Evolutionary conservation across 2,797 vertebrate species (phyloP).

Genomic region (Botia kubotai): DNA sequence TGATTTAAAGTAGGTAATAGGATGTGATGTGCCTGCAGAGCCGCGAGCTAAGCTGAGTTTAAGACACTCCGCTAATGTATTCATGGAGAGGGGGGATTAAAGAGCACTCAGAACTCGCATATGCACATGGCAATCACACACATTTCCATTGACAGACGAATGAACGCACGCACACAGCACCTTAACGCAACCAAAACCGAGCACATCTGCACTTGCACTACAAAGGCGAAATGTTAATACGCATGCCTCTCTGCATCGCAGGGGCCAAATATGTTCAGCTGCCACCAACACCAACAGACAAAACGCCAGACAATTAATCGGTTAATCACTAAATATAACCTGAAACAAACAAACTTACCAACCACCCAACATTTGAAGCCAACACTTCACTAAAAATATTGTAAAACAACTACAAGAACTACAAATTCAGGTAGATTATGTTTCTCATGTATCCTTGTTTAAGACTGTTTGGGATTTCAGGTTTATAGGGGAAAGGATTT

Average conservation of each 20-base stretch:
- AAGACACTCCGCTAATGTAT: constrained; percentile 82
- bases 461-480: no score
- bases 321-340: constrained; percentile 26
- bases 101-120: constrained; percentile 53
- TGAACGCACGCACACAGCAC: constrained; percentile 11
- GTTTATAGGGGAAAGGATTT: no score
- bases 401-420: no score
- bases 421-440: no score
- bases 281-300: constrained; percentile 9
- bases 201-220: constrained; percentile 25
- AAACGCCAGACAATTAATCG: constrained; percentile 25
- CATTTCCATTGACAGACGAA: constrained; percentile 31
- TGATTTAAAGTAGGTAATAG: constrained; percentile 86
- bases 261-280: constrained; percentile 4
- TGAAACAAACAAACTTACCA: constrained; percentile 8
- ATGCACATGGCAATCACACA: constrained; percentile 7
- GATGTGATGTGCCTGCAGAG: constrained; percentile 84
- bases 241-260: constrained; percentile 29
- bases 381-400: no score
- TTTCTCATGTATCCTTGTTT: no score
- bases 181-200: constrained; percentile 5
- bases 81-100: constrained; percentile 83
- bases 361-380: no score
- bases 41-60: constrained; percentile 81
- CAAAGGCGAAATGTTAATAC: constrained; percentile 27